Evolutionary conservation across 2,888 invertebrate species (phyloP), one percentile per base, ranked within the genome.

Genomic region (Gymnocheta viridis): DNA sequence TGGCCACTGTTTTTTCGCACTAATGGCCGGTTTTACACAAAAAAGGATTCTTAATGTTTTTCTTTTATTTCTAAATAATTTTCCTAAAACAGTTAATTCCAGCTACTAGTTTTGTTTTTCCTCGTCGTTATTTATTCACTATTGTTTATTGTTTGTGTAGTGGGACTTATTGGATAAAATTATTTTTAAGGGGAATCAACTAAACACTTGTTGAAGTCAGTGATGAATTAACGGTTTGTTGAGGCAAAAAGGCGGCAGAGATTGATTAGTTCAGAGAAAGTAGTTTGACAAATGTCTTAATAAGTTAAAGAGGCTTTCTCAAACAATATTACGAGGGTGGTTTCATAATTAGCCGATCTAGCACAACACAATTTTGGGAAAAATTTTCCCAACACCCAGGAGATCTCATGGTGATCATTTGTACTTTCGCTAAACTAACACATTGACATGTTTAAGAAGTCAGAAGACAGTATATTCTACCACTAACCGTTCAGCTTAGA

Each of bases 81-180:
- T 80, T 80, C 80, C 47, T 38, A 49, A 73, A 80, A 80, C 74
- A 60, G 66, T 72, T 72, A 80, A 72, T 80, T 76, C 80, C 51
- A 29, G 83, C 83, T 83, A 83, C 83, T 70, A 66, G 83, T 83
- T 66, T 79, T 32, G 5, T 5, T 70, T 62, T 32, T 14, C 38
- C 5, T 27, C 7, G 35, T 2, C n/a, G 5, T 24, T 38, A 29
- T 24, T 32, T 24, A 56, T 76, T 77, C 67, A 27, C 9, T 10
- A 35, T 38, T 19, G 17, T 56, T 22, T 29, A 12, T 64, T 79
- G 44, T 22, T n/a, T 19, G 6, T 35, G 10, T 0, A 29, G 51
- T 29, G 22, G 14, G 4, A 1, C 47, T 58, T 10, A 27, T 27
- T 58, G 49, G 35, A 29, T 9, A 9, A 22, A 38, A 58, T 67